These are phyloP conservation scores for Vireo altiloquus DNA, from an alignment of 2,113 vertebrate species.

Conservation along the genomic window DNA sequence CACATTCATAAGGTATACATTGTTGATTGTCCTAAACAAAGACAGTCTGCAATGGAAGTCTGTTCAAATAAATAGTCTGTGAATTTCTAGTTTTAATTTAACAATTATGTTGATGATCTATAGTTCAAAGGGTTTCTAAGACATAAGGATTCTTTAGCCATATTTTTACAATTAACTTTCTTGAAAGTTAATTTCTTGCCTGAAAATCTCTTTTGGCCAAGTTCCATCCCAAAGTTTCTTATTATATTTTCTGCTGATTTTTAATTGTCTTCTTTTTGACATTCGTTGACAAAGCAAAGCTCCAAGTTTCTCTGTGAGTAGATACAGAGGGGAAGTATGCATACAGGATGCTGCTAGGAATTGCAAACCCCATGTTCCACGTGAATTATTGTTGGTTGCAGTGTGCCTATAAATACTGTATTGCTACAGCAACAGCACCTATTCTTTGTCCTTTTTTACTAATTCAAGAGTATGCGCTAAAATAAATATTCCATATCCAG, in stretches of 20 bases:
- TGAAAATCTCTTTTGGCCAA: background rate
- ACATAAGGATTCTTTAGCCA: background rate
- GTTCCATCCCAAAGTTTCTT: background rate
- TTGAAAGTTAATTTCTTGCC: background rate
- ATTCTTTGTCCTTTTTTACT: background rate
- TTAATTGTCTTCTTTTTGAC: background rate
- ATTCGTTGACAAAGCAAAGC: background rate
- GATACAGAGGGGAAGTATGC: background rate
- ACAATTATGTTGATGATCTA: rapidly evolving
- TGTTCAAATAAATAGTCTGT: background rate
- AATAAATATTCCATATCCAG: background rate
- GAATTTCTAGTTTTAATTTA: background rate
- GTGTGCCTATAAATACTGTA: background rate
- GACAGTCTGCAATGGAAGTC: background rate
- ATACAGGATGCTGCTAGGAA: background rate
- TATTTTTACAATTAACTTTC: background rate
- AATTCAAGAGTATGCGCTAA: background rate
- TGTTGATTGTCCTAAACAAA: background rate
- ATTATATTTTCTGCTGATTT: background rate
- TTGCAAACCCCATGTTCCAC: background rate
- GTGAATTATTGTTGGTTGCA: background rate
- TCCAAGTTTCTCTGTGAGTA: background rate
- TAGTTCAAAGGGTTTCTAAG: background rate
- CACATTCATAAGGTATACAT: background rate
- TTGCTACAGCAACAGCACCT: background rate